A percentile compares a stretch with the other conserved stretches of the same genome.
phyloP scores from a whole-genome alignment of 2,888 invertebrate species.

The Drosophila sordidapex region DNA sequence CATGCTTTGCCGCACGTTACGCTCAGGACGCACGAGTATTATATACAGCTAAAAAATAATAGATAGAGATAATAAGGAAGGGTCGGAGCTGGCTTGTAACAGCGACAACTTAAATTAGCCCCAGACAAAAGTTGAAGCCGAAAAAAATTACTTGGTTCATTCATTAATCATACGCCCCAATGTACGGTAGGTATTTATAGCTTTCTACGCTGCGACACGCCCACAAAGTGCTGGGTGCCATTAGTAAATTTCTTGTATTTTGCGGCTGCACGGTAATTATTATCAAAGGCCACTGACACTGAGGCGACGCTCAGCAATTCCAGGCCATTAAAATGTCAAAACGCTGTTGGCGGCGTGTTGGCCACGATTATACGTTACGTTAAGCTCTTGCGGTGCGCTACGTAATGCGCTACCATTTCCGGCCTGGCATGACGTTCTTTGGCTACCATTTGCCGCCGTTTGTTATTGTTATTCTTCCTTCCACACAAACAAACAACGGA shows the following conservation, averaged over 20 bases:
- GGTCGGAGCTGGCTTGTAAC: background rate
- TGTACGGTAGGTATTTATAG: conserved; percentile 15
- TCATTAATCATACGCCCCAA: conserved; percentile 67
- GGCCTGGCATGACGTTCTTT: conserved; percentile 65
- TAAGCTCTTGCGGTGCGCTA: conserved; percentile 37
- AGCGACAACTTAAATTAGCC: conserved; percentile 2
- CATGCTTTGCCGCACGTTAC: conserved; percentile 95
- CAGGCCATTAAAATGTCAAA: conserved; percentile 53
- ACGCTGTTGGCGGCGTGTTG: conserved; percentile 16
- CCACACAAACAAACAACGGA: conserved; percentile 56
- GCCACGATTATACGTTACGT: conserved; percentile 21
- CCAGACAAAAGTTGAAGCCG: background rate
- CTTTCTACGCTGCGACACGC: conserved; percentile 23
- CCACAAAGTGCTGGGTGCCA: conserved; percentile 28
- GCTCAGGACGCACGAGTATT: conserved; percentile 94
- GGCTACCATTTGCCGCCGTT: conserved; percentile 56
- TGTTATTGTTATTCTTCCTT: conserved; percentile 60
- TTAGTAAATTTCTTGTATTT: conserved; percentile 51
- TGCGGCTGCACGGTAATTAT: conserved; percentile 51
- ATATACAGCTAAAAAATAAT: conserved; percentile 90
- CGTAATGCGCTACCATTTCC: conserved; percentile 55
- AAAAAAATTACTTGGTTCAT: background rate
- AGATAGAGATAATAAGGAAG: background rate
- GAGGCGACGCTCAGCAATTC: conserved; percentile 15
- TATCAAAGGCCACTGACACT: conserved; percentile 56